Evolutionary conservation across 2,888 invertebrate species (phyloP).

Genomic region (Autographa pulchrina): DNA sequence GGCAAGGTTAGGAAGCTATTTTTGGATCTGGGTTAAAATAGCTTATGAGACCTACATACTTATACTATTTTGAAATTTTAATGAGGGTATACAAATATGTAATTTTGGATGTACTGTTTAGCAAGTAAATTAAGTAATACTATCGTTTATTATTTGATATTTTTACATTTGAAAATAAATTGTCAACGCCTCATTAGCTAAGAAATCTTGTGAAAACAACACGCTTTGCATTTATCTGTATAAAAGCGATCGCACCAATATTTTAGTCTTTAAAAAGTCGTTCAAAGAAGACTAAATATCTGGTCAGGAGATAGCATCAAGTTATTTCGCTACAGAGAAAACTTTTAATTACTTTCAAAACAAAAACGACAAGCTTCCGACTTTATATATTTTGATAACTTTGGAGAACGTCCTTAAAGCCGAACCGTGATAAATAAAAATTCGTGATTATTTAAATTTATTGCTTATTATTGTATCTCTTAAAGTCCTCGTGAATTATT

Average conservation of each 20-base stretch:
- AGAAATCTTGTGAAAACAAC: background rate
- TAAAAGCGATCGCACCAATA: background rate
- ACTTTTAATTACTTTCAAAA: constrained; percentile 72
- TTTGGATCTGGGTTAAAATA: too few species aligned
- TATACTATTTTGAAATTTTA: too few species aligned
- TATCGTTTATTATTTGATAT: too few species aligned
- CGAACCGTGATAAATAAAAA: constrained; percentile 54
- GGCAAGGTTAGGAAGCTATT: background rate
- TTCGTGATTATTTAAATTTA: constrained; percentile 43
- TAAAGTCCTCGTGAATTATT: constrained; percentile 40
- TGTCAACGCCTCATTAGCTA: too few species aligned
- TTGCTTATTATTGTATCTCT: constrained; percentile 44
- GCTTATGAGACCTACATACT: too few species aligned
- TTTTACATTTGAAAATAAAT: too few species aligned
- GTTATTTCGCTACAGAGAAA: constrained; percentile 63
- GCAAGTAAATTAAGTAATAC: too few species aligned
- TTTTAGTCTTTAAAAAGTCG: constrained; percentile 3
- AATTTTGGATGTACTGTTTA: too few species aligned
- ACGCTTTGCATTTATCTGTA: background rate
- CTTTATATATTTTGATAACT: constrained; percentile 65
- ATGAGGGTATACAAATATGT: too few species aligned
- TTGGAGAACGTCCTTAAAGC: constrained; percentile 44
- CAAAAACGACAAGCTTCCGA: constrained; percentile 63
- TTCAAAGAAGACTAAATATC: constrained; percentile 42
- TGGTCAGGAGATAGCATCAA: constrained; percentile 53